Base-by-base conservation (phyloP, 2,113 vertebrate genomes). In the Prunella himalayana region DNA sequence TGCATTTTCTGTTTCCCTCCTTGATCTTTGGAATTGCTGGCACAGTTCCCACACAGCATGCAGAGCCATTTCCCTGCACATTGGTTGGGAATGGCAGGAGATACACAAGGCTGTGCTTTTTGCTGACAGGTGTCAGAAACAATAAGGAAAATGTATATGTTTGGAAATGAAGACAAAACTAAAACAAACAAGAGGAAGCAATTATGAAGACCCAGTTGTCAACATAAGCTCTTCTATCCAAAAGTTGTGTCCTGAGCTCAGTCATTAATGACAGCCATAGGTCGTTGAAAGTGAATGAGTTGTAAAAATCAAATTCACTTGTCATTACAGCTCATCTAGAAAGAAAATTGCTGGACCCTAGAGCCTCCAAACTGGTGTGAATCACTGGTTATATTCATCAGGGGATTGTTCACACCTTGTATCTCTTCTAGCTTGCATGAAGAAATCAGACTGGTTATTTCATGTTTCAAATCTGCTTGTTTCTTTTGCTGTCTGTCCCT, bases 41-140 rank as follows among this genome's bases (percentile, higher is more conserved):
- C 72, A 53, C 39, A 23, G 66, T 88, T 92, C 93, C 80, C 88
- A 78, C 82, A n/a, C 7, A 11, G 31, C 24, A 8, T 6, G 69
- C 37, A 47, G 44, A 85, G 72, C 33, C 0, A 0, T 88, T 86
- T 93, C 83, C 73, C 88, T 37, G 47, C 3, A 10, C 25, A 1
- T 27, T 57, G 76, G 71, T 78, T 3, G 7, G 82, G 53, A 39
- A 75, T 78, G 72, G 69, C 88, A 90, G 85, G 31, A 86, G 79
- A 81, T 13, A 77, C 31, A 66, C 49, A 24, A n/a, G 59, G 23
- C 88, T 90, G 35, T 68, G 64, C 60, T 84, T 75, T 94, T 69
- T 78, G 72, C 72, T 94, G 85, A 73, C 79, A 93, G 66, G 82
- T 95, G 93, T 86, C 93, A 95, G 92, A 95, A 96, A 92, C 72